Evolutionary conservation across 2,888 invertebrate species (phyloP), one percentile per base, ranked within the genome.

Genomic region (Cheilosia variabilis): DNA sequence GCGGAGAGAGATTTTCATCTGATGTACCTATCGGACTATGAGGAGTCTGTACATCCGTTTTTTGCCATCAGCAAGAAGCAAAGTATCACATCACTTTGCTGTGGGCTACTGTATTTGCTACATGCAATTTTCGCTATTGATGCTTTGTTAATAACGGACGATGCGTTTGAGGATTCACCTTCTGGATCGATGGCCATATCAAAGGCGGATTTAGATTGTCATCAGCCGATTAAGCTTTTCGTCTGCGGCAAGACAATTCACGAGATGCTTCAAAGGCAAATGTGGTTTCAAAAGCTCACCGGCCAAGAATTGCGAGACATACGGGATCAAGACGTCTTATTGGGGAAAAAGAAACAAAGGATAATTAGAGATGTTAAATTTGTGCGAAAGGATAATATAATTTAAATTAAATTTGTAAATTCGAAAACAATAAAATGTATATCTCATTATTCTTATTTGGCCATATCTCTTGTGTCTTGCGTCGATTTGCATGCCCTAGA

Each of bases 121-220:
- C 90, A 90, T 87, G 57, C 89, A 22, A 80, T 89, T 31, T 88
- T 89, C 4, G 89, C 90, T n/a, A 52, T 89, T n/a, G 90, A 90
- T 75, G 86, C 83, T 0, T 22, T 87, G 24, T 15, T 87, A 22
- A 87, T 88, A 47, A 79, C 62, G 1, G 65, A 73, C 0, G 66
- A 87, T 34, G 55, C 52, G 57, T 43, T 52, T 5, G 60, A 31
- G 52, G 45, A 15, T 62, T 9, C 66, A 4, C 62, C 84, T 4
- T 17, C 45, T n/a, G 72, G 73, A 57, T 43, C 15, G 55, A 62
- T 50, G 6, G 34, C 5, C 3, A 27, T 55, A 31, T n/a, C 65
- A 15, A 50, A 58, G 19, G 41, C 17, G 5, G 55, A 86, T 34
- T 4, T 62, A 3, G 72, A 73, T 53, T 68, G 52, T 34, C 47